These are phyloP conservation scores for Pterostichus niger DNA, from an alignment of 2,888 invertebrate species.

Conservation along the genomic window DNA sequence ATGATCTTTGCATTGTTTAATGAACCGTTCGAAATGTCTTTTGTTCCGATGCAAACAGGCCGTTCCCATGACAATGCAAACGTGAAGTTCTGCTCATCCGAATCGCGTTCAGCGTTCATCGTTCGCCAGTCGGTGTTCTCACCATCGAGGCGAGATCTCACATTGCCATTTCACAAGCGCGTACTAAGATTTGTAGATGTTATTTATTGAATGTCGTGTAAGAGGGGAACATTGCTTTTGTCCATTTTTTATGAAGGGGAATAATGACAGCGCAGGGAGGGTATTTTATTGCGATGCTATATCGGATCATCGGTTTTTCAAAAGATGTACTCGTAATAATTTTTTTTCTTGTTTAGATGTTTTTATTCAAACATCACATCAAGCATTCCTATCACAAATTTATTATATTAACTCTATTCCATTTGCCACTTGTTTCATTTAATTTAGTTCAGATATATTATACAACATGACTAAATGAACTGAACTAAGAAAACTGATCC, in stretches of 20 bases:
- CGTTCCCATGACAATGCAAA: conserved; percentile 57
- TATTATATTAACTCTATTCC: too few relatives aligned
- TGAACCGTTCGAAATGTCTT: conserved; percentile 58
- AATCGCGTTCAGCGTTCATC: neutral
- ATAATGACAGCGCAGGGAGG: conserved; percentile 46
- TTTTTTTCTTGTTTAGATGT: neutral
- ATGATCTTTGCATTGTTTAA: conserved; percentile 62
- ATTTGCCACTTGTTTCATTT: too few relatives aligned
- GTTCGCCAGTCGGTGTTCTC: neutral
- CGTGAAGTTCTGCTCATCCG: conserved; percentile 22
- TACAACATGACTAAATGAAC: too few relatives aligned
- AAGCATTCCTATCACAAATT: too few relatives aligned
- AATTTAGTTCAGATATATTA: too few relatives aligned
- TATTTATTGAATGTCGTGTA: conserved; percentile 57
- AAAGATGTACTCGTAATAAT: neutral
- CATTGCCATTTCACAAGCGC: conserved; percentile 20
- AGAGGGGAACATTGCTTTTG: conserved; percentile 47
- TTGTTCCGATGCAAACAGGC: conserved; percentile 61
- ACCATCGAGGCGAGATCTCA: neutral
- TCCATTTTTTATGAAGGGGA: conserved; percentile 51
- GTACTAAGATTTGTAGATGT: conserved; percentile 46
- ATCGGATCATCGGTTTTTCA: conserved; percentile 35
- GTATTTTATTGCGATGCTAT: conserved; percentile 35
- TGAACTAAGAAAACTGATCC: too few relatives aligned
- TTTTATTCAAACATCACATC: neutral